Conservation (phyloP, 2,113 vertebrate species). For the Numida meleagris region DNA sequence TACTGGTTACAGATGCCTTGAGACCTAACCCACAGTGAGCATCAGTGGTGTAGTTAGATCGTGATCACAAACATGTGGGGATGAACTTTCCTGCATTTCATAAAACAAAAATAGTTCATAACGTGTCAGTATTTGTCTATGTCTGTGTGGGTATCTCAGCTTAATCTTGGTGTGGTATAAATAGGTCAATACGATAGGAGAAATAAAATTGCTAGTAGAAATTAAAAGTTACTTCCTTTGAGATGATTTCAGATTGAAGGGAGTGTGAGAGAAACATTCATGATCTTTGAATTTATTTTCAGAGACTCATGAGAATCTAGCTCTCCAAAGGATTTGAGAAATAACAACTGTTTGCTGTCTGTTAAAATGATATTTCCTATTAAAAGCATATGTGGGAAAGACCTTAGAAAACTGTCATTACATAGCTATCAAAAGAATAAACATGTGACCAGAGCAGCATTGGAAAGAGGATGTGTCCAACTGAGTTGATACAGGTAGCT, state of each 20-base stretch:
- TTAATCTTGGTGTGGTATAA: background rate
- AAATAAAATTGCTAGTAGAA: background rate
- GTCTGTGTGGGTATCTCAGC: background rate
- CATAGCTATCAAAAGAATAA: background rate
- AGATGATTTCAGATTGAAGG: background rate
- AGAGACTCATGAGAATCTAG: background rate
- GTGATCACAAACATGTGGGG: background rate
- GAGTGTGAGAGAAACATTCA: background rate
- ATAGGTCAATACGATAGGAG: background rate
- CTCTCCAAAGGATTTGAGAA: background rate
- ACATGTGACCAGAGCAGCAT: background rate
- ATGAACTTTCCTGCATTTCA: background rate
- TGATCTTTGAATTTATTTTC: background rate
- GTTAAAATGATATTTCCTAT: background rate
- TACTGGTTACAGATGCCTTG: background rate
- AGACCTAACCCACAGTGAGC: background rate
- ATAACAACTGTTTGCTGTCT: background rate
- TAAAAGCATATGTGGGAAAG: background rate
- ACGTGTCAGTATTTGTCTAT: background rate
- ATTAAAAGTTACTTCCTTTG: background rate
- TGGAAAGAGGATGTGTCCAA: background rate
- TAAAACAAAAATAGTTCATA: background rate
- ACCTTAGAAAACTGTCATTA: background rate
- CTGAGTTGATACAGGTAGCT: background rate
- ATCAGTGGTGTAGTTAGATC: background rate